Conservation (phyloP, 2,113 vertebrate species). For the Silurus asotus region DNA sequence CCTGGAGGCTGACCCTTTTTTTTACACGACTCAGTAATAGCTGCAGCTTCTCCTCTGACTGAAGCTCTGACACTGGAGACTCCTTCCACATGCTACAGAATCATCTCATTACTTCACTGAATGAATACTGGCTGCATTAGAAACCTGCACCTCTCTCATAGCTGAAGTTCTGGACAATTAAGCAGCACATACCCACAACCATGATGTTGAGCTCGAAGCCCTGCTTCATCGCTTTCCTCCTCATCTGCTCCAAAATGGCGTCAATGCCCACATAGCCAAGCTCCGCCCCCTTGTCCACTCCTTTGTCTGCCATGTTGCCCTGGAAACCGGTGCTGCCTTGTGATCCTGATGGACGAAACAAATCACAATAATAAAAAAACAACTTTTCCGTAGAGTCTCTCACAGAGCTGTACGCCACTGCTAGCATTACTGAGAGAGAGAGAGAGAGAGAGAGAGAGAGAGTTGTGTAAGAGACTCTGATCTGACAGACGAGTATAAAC, state of each 20-base stretch:
- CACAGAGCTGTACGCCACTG: background rate
- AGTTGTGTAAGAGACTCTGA: background rate
- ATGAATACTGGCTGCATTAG: background rate
- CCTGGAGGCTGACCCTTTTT: background rate
- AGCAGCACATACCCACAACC: slow-evolving; percentile 88
- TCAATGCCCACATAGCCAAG: slow-evolving; percentile 96
- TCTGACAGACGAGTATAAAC: slow-evolving; percentile 39
- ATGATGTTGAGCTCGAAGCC: slow-evolving; percentile 98
- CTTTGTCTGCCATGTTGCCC: slow-evolving; percentile 82
- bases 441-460: background rate
- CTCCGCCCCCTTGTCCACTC: slow-evolving; percentile 81
- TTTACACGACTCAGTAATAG: background rate
- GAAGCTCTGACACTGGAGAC: background rate
- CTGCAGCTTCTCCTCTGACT: background rate
- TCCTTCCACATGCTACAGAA: background rate
- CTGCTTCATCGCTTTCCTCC: slow-evolving; percentile 97
- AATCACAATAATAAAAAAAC: background rate
- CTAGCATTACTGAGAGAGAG: background rate
- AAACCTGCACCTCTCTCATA: background rate
- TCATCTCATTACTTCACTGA: background rate
- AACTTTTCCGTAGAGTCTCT: background rate
- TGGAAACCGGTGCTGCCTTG: slow-evolving; percentile 71
- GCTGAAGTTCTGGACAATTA: background rate
- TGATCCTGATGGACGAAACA: slow-evolving; percentile 63
- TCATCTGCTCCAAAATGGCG: slow-evolving; percentile 97